Conservation (phyloP, 2,888 invertebrate genomes). For the Conops quadrifasciatus region DNA sequence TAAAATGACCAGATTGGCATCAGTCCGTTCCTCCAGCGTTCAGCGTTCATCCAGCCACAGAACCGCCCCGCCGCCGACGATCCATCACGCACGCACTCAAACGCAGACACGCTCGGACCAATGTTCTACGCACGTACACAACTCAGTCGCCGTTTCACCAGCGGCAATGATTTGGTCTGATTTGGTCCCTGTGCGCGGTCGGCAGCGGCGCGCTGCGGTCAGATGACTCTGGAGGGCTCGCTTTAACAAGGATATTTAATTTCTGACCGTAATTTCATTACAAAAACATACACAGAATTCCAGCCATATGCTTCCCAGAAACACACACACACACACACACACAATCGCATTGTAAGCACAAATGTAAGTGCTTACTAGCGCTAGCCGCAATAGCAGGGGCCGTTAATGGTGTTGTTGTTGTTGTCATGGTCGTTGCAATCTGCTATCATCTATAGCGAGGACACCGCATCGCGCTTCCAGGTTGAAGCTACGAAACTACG, state of each 20-base stretch:
- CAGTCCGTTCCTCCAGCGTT: constrained; percentile 13
- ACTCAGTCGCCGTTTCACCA: constrained; percentile 25
- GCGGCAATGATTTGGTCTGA: constrained; percentile 11
- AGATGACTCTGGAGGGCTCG: constrained; percentile 9
- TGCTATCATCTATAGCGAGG: neutral
- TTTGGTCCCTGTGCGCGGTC: neutral
- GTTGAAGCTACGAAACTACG: too few species aligned
- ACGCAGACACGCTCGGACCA: neutral
- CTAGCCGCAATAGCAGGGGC: neutral
- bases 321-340: neutral
- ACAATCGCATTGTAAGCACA: neutral
- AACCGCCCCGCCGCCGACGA: too few species aligned
- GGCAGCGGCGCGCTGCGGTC: neutral
- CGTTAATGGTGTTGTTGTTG: neutral
- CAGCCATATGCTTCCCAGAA: neutral
- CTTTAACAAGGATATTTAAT: constrained; percentile 40
- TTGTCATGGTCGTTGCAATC: neutral
- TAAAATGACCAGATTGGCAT: constrained; percentile 27
- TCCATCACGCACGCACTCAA: neutral
- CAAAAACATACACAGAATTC: constrained; percentile 29
- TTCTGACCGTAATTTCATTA: constrained; percentile 40
- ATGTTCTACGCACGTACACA: neutral
- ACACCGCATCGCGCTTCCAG: constrained; percentile 24
- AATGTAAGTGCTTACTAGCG: neutral
- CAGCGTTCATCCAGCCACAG: constrained; percentile 8